These are phyloP conservation scores for Mionectes olivaceus DNA, from an alignment of 2,797 vertebrate genomes.

Conservation along the genomic window DNA sequence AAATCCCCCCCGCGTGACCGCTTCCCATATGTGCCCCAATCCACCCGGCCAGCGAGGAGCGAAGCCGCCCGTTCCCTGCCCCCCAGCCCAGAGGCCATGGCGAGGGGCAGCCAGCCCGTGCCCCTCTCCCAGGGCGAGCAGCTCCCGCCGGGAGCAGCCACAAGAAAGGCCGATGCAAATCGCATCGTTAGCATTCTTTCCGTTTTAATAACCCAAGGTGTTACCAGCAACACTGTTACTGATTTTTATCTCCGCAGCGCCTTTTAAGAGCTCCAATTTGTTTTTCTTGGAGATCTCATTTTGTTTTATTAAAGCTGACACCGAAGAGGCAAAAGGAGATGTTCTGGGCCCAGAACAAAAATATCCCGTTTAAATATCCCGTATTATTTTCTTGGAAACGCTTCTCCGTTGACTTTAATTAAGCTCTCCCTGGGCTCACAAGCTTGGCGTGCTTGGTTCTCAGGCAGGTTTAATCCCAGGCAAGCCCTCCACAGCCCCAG, in stretches of 20 bases:
- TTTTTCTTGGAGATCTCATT: conserved; percentile 64
- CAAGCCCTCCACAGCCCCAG: neutral
- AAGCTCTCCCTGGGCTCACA: conserved; percentile 12
- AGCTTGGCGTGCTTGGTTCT: conserved; percentile 27
- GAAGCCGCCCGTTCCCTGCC: rapidly evolving
- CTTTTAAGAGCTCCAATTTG: conserved; percentile 63
- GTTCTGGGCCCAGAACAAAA: conserved; percentile 43
- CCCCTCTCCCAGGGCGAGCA: neutral
- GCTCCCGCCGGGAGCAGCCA: neutral
- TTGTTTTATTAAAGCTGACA: conserved; percentile 54
- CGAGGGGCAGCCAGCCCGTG: neutral
- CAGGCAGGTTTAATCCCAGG: conserved; percentile 35
- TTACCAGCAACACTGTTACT: conserved; percentile 64
- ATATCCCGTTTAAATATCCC: neutral
- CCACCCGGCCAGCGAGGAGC: rapidly evolving
- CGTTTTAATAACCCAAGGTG: conserved; percentile 70
- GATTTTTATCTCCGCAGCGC: conserved; percentile 55
- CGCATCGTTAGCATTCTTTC: conserved; percentile 63
- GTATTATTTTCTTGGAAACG: conserved; percentile 58
- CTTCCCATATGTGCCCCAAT: neutral
- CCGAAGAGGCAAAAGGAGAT: conserved; percentile 19
- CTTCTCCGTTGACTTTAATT: conserved; percentile 48
- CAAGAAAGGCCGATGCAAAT: conserved; percentile 51
- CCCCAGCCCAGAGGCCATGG: neutral
- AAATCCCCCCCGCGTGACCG: rapidly evolving